Evolutionary conservation across 2,888 invertebrate species (phyloP).

Genomic region (Cinara cedri): DNA sequence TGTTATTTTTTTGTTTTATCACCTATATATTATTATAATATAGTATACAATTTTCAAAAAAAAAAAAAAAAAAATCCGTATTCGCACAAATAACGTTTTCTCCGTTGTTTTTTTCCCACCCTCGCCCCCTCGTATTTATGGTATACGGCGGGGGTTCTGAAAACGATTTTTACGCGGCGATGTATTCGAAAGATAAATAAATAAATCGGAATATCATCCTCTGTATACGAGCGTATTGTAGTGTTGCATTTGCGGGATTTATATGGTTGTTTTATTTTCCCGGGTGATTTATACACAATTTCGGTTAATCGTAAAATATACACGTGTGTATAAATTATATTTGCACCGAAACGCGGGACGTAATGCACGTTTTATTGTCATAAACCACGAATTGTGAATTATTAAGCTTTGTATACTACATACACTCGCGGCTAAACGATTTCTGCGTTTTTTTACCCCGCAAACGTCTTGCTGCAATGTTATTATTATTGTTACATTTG

Average conservation of each 20-base stretch:
- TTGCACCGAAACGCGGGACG: background rate
- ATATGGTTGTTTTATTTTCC: constrained; percentile 26
- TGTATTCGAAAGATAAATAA: background rate
- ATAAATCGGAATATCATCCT: too few relatives aligned
- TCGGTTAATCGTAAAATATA: constrained; percentile 28
- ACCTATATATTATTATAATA: too few relatives aligned
- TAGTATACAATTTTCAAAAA: too few relatives aligned
- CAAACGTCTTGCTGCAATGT: too few relatives aligned
- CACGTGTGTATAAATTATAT: background rate
- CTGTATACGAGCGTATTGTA: too few relatives aligned
- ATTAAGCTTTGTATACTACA: background rate
- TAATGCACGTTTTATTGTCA: constrained; percentile 29
- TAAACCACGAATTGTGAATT: constrained; percentile 41
- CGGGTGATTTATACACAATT: constrained; percentile 22
- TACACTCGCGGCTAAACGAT: constrained; percentile 31
- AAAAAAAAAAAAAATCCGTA: too few relatives aligned
- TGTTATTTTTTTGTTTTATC: too few relatives aligned
- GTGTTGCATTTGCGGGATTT: background rate
- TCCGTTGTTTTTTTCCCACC: too few relatives aligned
- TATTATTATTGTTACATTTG: background rate
- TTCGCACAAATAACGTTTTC: too few relatives aligned
- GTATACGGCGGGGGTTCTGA: too few relatives aligned
- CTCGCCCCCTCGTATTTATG: too few relatives aligned
- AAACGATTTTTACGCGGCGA: background rate
- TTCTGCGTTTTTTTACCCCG: background rate